These are phyloP conservation scores for Nysson spinosus DNA, from an alignment of 2,888 invertebrate species.

Conservation along the genomic window DNA sequence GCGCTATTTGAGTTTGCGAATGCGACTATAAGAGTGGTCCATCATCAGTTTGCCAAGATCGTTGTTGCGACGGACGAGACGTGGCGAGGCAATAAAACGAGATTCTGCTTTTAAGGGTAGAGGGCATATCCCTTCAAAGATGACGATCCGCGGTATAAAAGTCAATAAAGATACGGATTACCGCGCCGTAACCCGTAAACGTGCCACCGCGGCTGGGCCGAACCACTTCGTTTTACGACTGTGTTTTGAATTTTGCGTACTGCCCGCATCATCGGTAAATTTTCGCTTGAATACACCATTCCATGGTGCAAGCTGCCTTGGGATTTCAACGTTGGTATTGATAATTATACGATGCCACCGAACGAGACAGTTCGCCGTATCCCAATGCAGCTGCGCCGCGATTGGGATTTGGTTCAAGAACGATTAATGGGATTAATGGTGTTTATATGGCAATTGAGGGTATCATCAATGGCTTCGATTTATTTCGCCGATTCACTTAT, in stretches of 20 bases:
- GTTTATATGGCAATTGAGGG: no score
- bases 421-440: constrained; percentile 26
- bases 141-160: constrained; percentile 59
- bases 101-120: constrained; percentile 4
- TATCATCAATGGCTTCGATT: no score
- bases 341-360: constrained; percentile 21
- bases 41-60: background rate
- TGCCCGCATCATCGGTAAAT: constrained; percentile 18
- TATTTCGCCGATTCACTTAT: no score
- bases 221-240: constrained; percentile 62
- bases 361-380: constrained; percentile 7
- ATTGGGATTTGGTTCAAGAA: constrained; percentile 13
- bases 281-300: constrained; percentile 3
- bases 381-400: background rate
- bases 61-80: constrained; percentile 15
- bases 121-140: constrained; percentile 44
- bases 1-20: no score
- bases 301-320: background rate
- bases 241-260: constrained; percentile 60
- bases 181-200: constrained; percentile 56
- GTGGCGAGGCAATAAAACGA: constrained; percentile 37
- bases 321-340: constrained; percentile 3
- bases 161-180: constrained; percentile 72
- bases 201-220: constrained; percentile 33
- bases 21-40: no score